These are phyloP conservation scores for Cynodonichthys magdalenae DNA, from an alignment of 2,797 vertebrate genomes.

Conservation along the genomic window DNA sequence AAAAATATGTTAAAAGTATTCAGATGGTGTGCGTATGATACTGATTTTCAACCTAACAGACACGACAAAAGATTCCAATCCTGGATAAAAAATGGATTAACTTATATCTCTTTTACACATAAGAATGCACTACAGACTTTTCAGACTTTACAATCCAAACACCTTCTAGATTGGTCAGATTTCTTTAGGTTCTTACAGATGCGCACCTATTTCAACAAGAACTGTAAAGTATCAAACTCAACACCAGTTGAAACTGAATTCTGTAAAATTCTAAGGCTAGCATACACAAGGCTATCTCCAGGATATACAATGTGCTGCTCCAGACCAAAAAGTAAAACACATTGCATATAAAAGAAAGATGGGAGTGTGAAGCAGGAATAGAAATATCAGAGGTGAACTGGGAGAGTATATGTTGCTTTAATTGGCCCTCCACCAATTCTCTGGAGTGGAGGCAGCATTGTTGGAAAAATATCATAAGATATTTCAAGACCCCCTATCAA, in stretches of 20 bases:
- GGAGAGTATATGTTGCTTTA: not conserved
- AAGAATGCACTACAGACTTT: too few species aligned
- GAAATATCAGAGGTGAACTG: not conserved
- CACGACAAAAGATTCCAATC: too few species aligned
- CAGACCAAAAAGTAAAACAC: not conserved
- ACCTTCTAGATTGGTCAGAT: too few species aligned
- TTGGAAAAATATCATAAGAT: conserved; percentile 2
- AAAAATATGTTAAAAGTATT: not conserved
- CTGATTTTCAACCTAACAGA: not conserved
- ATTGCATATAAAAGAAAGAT: not conserved
- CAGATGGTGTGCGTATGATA: not conserved
- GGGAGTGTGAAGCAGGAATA: not conserved
- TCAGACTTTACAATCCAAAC: too few species aligned
- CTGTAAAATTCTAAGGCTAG: not conserved
- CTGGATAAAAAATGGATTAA: too few species aligned
- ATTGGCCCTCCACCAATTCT: not conserved
- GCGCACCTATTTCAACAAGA: not conserved
- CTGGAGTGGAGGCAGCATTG: conserved; percentile 7
- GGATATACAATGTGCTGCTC: not conserved
- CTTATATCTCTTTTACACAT: too few species aligned
- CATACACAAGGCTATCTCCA: not conserved
- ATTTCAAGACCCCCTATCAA: not conserved
- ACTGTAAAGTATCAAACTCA: not conserved
- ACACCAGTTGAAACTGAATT: not conserved
- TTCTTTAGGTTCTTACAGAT: not conserved